Base-by-base conservation (phyloP, 2,113 vertebrate genomes). In the Caranx ignobilis region DNA sequence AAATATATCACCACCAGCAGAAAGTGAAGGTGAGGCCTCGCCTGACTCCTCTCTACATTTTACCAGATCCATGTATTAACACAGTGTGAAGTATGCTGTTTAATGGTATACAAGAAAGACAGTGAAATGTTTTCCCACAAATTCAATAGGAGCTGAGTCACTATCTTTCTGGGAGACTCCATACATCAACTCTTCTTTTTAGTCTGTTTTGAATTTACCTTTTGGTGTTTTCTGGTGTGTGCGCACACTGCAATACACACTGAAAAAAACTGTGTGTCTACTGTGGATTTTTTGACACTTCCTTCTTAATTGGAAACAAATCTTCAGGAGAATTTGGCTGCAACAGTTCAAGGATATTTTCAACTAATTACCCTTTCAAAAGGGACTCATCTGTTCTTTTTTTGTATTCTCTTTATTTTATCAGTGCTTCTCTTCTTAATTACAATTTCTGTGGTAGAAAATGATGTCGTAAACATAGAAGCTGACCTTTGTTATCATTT, bases 1-100 rank as follows among this genome's bases (percentile, higher is more conserved):
- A 99, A 94, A 99, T 98, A 67, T 99, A 99, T 91, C 97, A 99
- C 72, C 98, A 99, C 88, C 98, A 99, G 94, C 97, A 99, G 93
- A 99, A 99, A 91, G 97, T 98, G 79, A 99, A 99, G 97, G 97
- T 99, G 89, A 96, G 98, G 94, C 75, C 76, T 89, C 88, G 34
- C 63, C 81, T 62, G 75, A 80, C 87, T 57, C 67, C 31, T 68
- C 63, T 70, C 15, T 32, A 52, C 35, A 48, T 5, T 65, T 1
- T 48, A 11, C 26, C 31, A 11, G 55, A 0, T 11, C 26, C 12
- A 35, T 41, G 2, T 26, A 7, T 37, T 6, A 26, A 26, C 9
- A 61, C 39, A 68, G 18, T 13, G 12, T 41, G 6, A 21, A 52
- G 19, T 54, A 21, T n/a, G 2, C 7, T 52, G 19, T 21, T 21